These are phyloP conservation scores for Himalopsyche tibetana DNA, from an alignment of 2,888 invertebrate species.

Conservation along the genomic window DNA sequence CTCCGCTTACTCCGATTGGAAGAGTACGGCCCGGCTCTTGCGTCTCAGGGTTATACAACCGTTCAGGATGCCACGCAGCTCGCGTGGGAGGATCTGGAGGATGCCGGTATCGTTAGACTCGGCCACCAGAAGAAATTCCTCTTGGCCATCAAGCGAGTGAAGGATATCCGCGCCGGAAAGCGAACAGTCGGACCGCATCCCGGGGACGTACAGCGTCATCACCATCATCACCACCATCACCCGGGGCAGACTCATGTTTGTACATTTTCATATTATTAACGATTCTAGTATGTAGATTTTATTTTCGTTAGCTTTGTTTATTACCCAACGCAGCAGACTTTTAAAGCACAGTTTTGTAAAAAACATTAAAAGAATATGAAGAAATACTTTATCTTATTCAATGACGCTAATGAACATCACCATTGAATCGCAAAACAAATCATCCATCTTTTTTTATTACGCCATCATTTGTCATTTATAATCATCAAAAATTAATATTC, in stretches of 20 bases:
- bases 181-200: conserved; percentile 70
- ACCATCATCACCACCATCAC: conserved; percentile 47
- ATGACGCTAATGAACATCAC: too few species aligned
- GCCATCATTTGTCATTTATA: too few species aligned
- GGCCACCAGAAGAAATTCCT: conserved; percentile 99
- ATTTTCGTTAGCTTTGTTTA: conserved; percentile 8
- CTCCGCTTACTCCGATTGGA: conserved; percentile 91
- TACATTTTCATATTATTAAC: conserved; percentile 22
- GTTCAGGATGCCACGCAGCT: conserved; percentile 96
- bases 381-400: too few species aligned
- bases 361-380: too few species aligned
- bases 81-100: conserved; percentile 99
- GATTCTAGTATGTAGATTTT: background rate
- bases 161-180: conserved; percentile 94
- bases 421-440: too few species aligned
- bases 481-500: too few species aligned
- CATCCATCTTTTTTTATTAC: too few species aligned
- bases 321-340: background rate
- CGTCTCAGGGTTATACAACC: conserved; percentile 94
- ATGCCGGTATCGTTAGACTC: conserved; percentile 93
- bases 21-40: conserved; percentile 93
- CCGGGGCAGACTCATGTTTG: conserved; percentile 61
- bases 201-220: conserved; percentile 66
- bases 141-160: conserved; percentile 96
- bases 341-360: background rate